A percentile compares a stretch with the other conserved stretches of the same genome.
These are phyloP conservation scores for Mesoligia furuncula DNA, from an alignment of 2,888 invertebrate genomes.

Conservation along the genomic window DNA sequence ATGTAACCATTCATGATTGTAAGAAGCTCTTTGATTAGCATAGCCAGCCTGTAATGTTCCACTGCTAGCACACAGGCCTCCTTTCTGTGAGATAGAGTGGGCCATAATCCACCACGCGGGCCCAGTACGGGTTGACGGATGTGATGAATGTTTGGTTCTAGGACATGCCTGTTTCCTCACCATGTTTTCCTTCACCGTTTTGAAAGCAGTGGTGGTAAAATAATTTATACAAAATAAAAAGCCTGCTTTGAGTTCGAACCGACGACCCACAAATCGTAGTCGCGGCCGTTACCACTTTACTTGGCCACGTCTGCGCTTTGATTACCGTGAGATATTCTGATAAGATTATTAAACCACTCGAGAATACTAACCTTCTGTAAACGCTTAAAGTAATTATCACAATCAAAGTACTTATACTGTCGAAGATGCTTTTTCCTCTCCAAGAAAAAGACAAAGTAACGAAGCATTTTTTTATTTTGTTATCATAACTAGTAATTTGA, in stretches of 20 bases:
- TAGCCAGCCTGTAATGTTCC: no score
- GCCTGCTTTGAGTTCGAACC: neutral
- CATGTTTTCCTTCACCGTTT: neutral
- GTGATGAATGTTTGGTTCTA: neutral
- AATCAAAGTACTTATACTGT: neutral
- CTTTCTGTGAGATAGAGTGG: neutral
- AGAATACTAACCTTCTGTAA: neutral
- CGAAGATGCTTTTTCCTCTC: neutral
- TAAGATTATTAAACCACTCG: conserved; percentile 16
- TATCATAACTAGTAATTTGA: neutral
- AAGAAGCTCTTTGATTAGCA: conserved; percentile 11
- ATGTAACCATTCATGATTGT: neutral
- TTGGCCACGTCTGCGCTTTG: neutral
- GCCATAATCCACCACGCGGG: neutral
- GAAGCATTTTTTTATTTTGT: neutral
- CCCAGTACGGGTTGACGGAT: neutral
- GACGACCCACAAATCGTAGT: neutral
- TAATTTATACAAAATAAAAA: neutral
- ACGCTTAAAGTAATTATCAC: neutral
- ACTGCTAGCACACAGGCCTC: no score
- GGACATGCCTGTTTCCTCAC: neutral
- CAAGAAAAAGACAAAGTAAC: neutral
- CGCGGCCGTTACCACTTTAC: neutral
- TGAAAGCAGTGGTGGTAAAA: neutral
- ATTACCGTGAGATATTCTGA: conserved; percentile 39